Base-by-base conservation (phyloP, 2,797 vertebrate genomes). In the Odontamblyopus rebecca region DNA sequence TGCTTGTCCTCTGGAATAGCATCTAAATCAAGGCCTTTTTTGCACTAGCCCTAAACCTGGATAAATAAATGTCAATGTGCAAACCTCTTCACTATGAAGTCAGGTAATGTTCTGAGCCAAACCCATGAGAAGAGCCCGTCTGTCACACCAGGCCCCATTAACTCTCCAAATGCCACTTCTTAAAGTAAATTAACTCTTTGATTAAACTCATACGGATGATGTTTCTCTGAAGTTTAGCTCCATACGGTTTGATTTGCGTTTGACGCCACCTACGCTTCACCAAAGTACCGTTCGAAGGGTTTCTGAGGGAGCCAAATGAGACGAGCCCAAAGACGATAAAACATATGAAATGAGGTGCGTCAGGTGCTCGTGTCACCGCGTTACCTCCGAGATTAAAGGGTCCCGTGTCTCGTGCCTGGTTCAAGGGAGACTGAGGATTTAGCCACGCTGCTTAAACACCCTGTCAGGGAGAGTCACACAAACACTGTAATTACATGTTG, bases 401-500 rank as follows among this genome's bases (percentile, higher is more conserved):
- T 88, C 90, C 89, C 70, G 85, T 88, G 87, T 91, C 89, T 91
- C 86, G 85, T 87, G 88, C 88, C 86, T 85, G 87, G 90, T 92
- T 93, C 86, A 88, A 86, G 89, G 86, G 89, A 91, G 90, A 90
- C 87, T 87, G 71, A 88, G 92, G 92, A 93, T 93, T 93, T 93
- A 88, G 87, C 86, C 90, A 86, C 86, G 89, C 82, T 88, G 89
- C 87, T 89, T 91, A 89, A 92, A 92, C 86, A 91, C 89, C 86
- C 88, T 90, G 90, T 91, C 90, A 85, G 82, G 85, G 70, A 88
- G 84, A 90, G 86, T 92, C 90, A 90, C 91, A 92, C 89, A 93
- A 93, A 93, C 86, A 90, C 88, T 89, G 91, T 92, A 92, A 92
- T 92, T 92, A 92, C 92, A 88, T 87, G 89, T 90, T 90, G 88